Base-by-base conservation (phyloP, 1,140 invertebrate species). In the Drosophila pallidifrons region DNA sequence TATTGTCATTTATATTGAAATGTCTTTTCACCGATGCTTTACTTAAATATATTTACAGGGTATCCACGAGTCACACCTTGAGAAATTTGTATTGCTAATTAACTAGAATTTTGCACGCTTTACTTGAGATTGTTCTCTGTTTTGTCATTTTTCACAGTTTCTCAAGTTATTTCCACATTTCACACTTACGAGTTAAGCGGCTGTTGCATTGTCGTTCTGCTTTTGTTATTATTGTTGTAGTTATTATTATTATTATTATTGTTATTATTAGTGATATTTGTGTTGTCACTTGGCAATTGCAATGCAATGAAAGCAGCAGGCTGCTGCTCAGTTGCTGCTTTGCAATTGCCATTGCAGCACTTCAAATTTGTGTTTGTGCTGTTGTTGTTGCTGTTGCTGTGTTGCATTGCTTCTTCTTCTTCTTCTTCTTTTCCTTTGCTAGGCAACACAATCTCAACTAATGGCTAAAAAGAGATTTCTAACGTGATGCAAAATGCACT, bases 141-240 rank as follows among this genome's bases (percentile, higher is more conserved):
- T 32, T 5, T 32, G 7, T 32, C 7, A 8, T 32, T 32, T 32
- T 32, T 32, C 5, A 32, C 30, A 32, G 35, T 1, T 65, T 57
- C 10, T 52, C 49, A 30, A 6, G n/a, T 52, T 52, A 25, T 30
- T 54, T 35, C 1, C n/a, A 54, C 11, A 13, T 32, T 54, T 54
- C 51, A 38, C 16, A 69, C 71, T 74, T 74, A 74, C 71, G 71
- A 55, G 46, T 74, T 61, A 4, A 71, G 38, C 3, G 73, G 60
- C 8, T 46, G 58, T 35, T 64, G 58, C 43, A 69, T 46, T 54
- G 41, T 60, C 46, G 47, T 3, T 16, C 35, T 41, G n/a, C 16
- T 15, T 8, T 38, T 61, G 25, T 55, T 61, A 35, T 45, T 32
- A 30, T 49, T 49, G 3, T 3, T 25, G 20, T 25, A 25, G 20